Percentiles rank a stretch among this genome's conserved stretches.
phyloP scores from a whole-genome alignment of 2,888 invertebrate species.

The Lepidochitona cinerea region DNA sequence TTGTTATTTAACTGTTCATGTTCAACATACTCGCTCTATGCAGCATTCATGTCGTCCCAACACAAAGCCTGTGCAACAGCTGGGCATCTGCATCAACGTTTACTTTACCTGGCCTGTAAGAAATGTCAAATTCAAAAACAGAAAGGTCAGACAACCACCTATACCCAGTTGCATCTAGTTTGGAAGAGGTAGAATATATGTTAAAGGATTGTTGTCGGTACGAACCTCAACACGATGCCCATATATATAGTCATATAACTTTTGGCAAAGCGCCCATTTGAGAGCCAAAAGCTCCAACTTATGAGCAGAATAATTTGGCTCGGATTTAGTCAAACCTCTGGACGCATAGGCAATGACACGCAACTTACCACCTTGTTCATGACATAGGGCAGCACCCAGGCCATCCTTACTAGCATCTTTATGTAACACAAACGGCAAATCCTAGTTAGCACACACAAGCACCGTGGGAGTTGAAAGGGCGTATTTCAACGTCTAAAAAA shows the following conservation, averaged over 20 bases:
- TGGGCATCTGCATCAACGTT: background rate
- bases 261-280: background rate
- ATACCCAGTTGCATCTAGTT: background rate
- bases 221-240: background rate
- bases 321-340: background rate
- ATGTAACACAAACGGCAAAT: background rate
- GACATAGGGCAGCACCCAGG: background rate
- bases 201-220: background rate
- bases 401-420: background rate
- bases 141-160: background rate
- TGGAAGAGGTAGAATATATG: background rate
- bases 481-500: too few relatives aligned
- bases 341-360: background rate
- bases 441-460: too few relatives aligned
- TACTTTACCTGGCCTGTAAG: background rate
- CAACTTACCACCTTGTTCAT: background rate
- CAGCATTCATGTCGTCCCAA: too few relatives aligned
- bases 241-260: background rate
- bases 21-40: too few relatives aligned
- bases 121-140: background rate
- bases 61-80: too few relatives aligned
- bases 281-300: background rate
- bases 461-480: too few relatives aligned
- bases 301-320: too few relatives aligned
- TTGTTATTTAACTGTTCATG: too few relatives aligned